Conservation (phyloP, 2,888 invertebrate genomes). For the Cyclophora punctaria region DNA sequence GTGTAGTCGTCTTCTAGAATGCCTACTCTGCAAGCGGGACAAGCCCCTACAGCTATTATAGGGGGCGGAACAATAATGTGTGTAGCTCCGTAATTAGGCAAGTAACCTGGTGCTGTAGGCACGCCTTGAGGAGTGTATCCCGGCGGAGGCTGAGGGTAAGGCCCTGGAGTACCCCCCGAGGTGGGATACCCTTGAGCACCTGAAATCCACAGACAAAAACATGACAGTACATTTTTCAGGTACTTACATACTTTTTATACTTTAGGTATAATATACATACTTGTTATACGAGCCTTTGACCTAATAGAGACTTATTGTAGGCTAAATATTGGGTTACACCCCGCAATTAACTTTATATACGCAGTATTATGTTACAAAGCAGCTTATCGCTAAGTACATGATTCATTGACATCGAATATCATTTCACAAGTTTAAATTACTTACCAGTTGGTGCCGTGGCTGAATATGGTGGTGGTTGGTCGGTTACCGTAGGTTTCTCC, state of each 20-base stretch:
- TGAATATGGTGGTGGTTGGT: conserved; percentile 72
- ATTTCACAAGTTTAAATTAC: conserved; percentile 20
- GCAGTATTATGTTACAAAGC: conserved; percentile 25
- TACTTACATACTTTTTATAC: neutral
- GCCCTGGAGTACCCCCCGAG: conserved; percentile 8
- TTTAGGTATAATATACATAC: too few species aligned
- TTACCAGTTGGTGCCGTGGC: conserved; percentile 54
- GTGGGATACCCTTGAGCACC: conserved; percentile 26
- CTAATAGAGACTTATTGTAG: too few species aligned
- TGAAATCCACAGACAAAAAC: conserved; percentile 18
- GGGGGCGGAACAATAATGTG: conserved; percentile 81
- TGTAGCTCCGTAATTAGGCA: conserved; percentile 77
- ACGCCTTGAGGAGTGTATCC: conserved; percentile 70
- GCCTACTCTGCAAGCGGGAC: conserved; percentile 92
- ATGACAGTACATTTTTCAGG: neutral
- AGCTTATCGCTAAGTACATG: conserved; percentile 40
- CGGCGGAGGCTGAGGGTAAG: conserved; percentile 70
- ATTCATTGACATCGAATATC: conserved; percentile 33
- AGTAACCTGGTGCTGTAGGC: conserved; percentile 59
- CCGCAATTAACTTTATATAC: conserved; percentile 19
- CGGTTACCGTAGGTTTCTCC: conserved; percentile 57
- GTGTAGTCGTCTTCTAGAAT: conserved; percentile 91
- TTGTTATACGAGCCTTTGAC: too few species aligned
- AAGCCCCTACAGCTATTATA: conserved; percentile 89
- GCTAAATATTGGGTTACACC: conserved; percentile 3